Conservation (phyloP, 2,113 vertebrate species). For the Etheostoma spectabile region DNA sequence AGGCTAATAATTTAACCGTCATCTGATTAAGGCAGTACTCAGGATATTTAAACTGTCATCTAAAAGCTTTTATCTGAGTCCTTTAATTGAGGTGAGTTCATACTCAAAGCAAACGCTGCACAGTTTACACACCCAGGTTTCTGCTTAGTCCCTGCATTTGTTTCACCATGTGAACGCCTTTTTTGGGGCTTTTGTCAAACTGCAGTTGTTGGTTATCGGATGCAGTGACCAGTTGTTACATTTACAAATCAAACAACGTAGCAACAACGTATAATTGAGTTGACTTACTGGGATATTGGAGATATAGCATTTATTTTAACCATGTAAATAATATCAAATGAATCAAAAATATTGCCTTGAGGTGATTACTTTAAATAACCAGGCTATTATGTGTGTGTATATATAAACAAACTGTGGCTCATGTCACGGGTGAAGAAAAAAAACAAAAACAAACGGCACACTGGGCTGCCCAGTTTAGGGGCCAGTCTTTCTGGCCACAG, state of each 20-base stretch:
- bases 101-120: too few species aligned
- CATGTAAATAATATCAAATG: background rate
- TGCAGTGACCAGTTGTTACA: background rate
- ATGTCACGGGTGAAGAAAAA: background rate
- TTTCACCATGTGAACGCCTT: too few species aligned
- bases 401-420: background rate
- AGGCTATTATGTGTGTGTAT: background rate
- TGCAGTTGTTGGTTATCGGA: background rate
- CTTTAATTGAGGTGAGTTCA: too few species aligned
- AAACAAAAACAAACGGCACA: too few species aligned
- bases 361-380: background rate
- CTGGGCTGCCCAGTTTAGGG: background rate
- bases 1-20: too few species aligned
- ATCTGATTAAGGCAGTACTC: too few species aligned
- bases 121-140: too few species aligned
- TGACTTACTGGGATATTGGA: background rate
- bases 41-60: too few species aligned
- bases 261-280: background rate
- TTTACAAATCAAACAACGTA: constrained; percentile 1
- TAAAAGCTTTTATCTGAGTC: too few species aligned
- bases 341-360: background rate
- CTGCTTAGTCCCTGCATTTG: too few species aligned
- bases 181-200: too few species aligned
- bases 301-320: background rate
- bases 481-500: background rate